Conservation (phyloP, 2,113 vertebrate genomes). For the Heteronetta atricapilla region DNA sequence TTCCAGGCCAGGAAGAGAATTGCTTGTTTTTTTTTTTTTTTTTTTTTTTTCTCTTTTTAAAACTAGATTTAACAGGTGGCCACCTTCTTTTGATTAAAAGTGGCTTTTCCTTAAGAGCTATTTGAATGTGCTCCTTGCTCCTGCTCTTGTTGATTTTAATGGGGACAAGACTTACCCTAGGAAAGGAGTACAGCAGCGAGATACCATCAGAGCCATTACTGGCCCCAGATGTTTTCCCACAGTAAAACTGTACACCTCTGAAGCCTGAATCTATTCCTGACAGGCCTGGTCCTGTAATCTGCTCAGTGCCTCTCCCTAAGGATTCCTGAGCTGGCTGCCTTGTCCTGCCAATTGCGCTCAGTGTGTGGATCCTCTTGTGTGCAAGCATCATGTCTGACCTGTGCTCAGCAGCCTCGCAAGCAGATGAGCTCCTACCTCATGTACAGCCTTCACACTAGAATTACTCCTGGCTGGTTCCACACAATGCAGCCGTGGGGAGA, state of each 20-base stretch:
- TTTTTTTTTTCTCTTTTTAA: background rate
- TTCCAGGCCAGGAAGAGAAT: background rate
- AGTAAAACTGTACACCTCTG: background rate
- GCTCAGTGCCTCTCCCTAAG: background rate
- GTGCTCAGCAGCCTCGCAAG: background rate
- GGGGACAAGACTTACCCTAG: background rate
- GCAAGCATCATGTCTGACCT: background rate
- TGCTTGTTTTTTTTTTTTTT: background rate
- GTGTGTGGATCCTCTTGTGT: accelerated
- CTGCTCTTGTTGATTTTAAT: background rate
- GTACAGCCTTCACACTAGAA: background rate
- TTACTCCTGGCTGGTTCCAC: background rate
- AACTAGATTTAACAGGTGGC: background rate
- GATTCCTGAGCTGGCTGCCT: background rate
- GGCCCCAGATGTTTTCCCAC: background rate
- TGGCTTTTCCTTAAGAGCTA: background rate
- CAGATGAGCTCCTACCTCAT: background rate
- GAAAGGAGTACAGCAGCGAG: background rate
- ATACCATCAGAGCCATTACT: background rate
- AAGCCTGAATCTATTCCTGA: background rate
- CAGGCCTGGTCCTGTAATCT: background rate
- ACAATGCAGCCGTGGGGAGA: background rate
- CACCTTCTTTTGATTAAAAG: background rate
- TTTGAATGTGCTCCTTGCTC: background rate
- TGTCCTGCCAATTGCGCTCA: accelerated